Base-by-base conservation (phyloP, 2,797 vertebrate species). In the Ciconia nigra region DNA sequence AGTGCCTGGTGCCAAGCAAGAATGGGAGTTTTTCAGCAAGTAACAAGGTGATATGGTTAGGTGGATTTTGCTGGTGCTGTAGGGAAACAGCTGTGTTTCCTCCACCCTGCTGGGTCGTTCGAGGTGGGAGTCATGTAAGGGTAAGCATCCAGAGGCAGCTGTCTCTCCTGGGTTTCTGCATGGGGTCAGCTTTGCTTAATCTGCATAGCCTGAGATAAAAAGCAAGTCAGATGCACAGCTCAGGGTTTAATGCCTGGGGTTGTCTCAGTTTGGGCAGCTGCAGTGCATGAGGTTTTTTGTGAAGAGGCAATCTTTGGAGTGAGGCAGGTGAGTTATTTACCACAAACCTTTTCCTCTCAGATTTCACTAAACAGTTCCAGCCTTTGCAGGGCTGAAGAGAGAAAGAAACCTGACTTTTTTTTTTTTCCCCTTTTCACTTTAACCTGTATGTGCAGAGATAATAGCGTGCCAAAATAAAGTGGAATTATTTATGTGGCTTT, bases 241-340 rank as follows among this genome's bases (percentile, higher is more conserved):
- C 47, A 29, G 73, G 55, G 80, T 91, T 96, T 96, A 74, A 44
- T 83, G 74, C 76, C 86, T 82, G 31, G 29, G 21, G 44, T 57
- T 94, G 47, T 81, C 82, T 92, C 65, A 24, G 79, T 80, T 74
- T 87, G 59, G 55, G 83, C 81, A 92, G 89, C 89, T 94, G 74
- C 67, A 73, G 41, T 35, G 41, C 21, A 7, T 73, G 78, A 87
- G 15, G 2, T 5, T 79, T 95, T 91, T 61, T 83, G 33, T 84
- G 84, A 83, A 94, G 44, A 90, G 57, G 63, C 24, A 49, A 55
- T 89, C 69, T 90, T 80, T 57, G 20, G 65, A 87, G 54, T 35
- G 37, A 74, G 62, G 46, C 55, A 91, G 90, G 76, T 89, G 94
- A 93, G 54, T 74, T 85, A 83, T 91, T 94, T 92, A 25, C 54